Conservation (phyloP, 2,113 vertebrate genomes). For the Gasterosteus nipponicus region DNA sequence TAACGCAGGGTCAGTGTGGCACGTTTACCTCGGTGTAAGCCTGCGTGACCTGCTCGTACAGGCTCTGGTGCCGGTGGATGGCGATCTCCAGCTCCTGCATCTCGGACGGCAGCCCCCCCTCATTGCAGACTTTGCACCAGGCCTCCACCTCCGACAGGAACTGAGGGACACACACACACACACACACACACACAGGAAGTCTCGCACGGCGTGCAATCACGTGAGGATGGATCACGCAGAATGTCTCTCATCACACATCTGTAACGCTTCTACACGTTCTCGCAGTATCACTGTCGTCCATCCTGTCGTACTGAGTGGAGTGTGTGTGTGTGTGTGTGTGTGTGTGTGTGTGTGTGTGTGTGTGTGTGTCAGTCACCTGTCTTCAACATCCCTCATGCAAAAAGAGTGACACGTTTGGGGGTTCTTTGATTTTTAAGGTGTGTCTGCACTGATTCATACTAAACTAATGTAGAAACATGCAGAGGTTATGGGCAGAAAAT, state of each 20-base stretch:
- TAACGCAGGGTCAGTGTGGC: too few relatives aligned
- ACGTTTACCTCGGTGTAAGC: constrained; percentile 94
- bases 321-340: too few relatives aligned
- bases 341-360: too few relatives aligned
- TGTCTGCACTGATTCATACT: too few relatives aligned
- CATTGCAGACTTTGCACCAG: constrained; percentile 98
- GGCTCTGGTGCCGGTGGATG: constrained; percentile 96
- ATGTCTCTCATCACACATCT: too few relatives aligned
- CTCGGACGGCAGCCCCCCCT: constrained; percentile 93
- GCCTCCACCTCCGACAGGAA: constrained; percentile 96
- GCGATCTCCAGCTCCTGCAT: constrained; percentile 97
- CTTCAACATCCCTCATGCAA: too few relatives aligned
- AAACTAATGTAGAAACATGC: background rate
- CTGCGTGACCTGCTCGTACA: constrained; percentile 98
- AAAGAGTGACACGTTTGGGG: too few relatives aligned
- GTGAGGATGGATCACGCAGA: background rate
- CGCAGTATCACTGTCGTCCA: too few relatives aligned
- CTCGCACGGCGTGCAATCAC: background rate
- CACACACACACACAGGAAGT: background rate
- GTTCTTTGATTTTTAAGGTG: too few relatives aligned
- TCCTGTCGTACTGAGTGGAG: too few relatives aligned
- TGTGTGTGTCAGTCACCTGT: background rate
- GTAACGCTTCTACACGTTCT: too few relatives aligned
- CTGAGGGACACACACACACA: constrained; percentile 68
- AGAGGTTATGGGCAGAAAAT: background rate